Conservation (phyloP, 1,140 invertebrate genomes). For the Xylocopa sonorina region DNA sequence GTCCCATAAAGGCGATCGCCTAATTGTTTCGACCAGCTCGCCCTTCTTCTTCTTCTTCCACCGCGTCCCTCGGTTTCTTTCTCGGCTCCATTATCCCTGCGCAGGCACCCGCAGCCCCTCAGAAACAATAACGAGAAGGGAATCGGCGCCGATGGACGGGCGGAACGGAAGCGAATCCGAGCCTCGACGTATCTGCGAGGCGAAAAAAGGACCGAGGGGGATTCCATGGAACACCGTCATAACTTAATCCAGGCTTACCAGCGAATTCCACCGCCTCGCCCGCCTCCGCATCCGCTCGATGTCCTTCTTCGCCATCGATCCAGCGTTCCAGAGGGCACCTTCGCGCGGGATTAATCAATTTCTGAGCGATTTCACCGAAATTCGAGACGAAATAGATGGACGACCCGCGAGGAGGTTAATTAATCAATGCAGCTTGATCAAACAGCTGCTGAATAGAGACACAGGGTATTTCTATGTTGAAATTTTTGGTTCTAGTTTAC, state of each 20-base stretch:
- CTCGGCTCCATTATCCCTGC: constrained; percentile 60
- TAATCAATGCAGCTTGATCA: constrained; percentile 54
- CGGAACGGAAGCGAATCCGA: constrained; percentile 42
- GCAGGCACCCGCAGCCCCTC: constrained; percentile 1
- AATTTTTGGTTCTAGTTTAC: too few species aligned
- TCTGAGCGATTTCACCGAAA: constrained; percentile 35
- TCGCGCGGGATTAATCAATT: constrained; percentile 40
- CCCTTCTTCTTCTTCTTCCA: not conserved
- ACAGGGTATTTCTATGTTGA: too few species aligned
- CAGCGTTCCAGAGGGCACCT: too few species aligned
- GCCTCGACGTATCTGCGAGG: constrained; percentile 35
- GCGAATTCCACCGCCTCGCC: constrained; percentile 47
- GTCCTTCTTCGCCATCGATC: constrained; percentile 27
- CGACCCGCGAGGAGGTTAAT: constrained; percentile 37
- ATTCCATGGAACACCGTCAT: constrained; percentile 52
- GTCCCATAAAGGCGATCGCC: constrained; percentile 48
- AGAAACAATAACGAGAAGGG: constrained; percentile 39
- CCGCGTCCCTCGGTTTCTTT: not conserved
- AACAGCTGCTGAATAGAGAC: constrained; percentile 20
- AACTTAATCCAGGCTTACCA: constrained; percentile 68
- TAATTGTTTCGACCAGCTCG: constrained; percentile 41
- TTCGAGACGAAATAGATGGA: constrained; percentile 4
- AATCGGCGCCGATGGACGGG: constrained; percentile 7
- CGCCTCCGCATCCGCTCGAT: not conserved
- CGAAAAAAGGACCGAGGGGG: constrained; percentile 15